Percentiles rank a stretch among this genome's conserved stretches.
Conservation (phyloP, 2,888 invertebrate species). For the Serrognathus titanus region DNA sequence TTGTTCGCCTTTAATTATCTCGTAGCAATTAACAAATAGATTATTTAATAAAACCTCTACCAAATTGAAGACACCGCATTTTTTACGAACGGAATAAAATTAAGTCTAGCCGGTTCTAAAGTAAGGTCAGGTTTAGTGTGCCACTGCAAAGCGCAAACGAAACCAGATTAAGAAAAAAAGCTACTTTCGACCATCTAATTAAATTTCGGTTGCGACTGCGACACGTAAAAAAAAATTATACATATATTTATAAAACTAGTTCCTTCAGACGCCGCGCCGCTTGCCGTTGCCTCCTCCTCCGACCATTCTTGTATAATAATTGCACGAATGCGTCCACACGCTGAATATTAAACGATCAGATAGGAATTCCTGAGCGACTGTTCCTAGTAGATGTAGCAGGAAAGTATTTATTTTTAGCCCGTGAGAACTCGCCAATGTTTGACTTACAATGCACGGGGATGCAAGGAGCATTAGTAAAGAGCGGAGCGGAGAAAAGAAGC, state of each 20-base stretch:
- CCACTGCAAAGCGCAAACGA: background rate
- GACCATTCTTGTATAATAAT: constrained; percentile 21
- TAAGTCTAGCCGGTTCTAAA: constrained; percentile 1
- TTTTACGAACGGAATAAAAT: background rate
- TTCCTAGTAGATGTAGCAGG: constrained; percentile 19
- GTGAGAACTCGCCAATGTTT: constrained; percentile 32
- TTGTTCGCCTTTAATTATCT: no score
- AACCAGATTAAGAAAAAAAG: background rate
- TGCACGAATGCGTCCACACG: constrained; percentile 16
- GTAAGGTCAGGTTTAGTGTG: constrained; percentile 1
- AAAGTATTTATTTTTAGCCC: constrained; percentile 21
- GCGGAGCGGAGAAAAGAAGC: constrained; percentile 35
- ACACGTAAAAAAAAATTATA: background rate
- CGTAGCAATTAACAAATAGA: no score
- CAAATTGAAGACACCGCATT: background rate
- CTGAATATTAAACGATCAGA: constrained; percentile 19
- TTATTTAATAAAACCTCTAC: no score
- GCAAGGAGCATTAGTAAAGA: constrained; percentile 48
- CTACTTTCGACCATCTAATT: constrained; percentile 1
- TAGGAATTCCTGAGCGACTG: constrained; percentile 17
- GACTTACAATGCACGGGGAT: constrained; percentile 41
- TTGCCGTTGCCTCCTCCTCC: background rate
- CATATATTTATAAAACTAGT: background rate
- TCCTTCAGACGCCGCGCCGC: background rate
- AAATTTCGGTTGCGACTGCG: background rate